Conservation (phyloP, 2,797 vertebrate genomes). For the Poeciliopsis presidionis region DNA sequence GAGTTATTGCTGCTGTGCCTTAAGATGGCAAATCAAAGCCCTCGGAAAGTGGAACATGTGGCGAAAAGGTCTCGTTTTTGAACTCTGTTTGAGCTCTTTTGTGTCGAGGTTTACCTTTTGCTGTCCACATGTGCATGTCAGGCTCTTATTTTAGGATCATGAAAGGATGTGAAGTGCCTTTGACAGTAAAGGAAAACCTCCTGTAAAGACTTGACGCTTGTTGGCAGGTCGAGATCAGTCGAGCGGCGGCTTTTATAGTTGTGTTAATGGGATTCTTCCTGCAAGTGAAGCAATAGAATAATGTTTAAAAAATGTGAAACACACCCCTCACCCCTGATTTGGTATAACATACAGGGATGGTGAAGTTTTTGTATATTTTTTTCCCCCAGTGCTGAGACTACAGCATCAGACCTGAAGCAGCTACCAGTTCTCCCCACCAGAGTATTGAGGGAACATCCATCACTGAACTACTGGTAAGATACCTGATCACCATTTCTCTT, state of each 20-base stretch:
- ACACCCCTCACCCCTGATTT: neutral
- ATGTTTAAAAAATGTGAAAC: neutral
- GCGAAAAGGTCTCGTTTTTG: constrained; percentile 36
- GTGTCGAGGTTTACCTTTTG: constrained; percentile 30
- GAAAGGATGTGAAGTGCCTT: neutral
- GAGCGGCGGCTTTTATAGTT: constrained; percentile 10
- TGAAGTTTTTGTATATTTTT: constrained; percentile 24
- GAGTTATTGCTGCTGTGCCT: constrained; percentile 57
- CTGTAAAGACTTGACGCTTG: constrained; percentile 15
- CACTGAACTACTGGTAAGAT: constrained; percentile 92
- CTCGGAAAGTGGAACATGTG: constrained; percentile 41
- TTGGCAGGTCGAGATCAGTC: constrained; percentile 13
- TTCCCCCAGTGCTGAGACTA: constrained; percentile 84
- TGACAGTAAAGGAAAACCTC: constrained; percentile 5
- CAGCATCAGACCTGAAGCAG: constrained; percentile 89
- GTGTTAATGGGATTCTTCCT: constrained; percentile 3
- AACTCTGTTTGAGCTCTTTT: constrained; percentile 16
- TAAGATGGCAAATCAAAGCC: constrained; percentile 56
- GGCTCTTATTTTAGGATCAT: constrained; percentile 14
- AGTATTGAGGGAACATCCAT: constrained; percentile 94
- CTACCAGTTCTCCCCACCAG: constrained; percentile 91
- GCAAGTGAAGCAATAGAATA: neutral
- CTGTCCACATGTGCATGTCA: constrained; percentile 11
- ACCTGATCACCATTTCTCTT: neutral
- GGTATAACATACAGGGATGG: neutral